phyloP scores from a whole-genome alignment of 92 coral and sea anemone genomes.

The Actinernus sp. region DNA sequence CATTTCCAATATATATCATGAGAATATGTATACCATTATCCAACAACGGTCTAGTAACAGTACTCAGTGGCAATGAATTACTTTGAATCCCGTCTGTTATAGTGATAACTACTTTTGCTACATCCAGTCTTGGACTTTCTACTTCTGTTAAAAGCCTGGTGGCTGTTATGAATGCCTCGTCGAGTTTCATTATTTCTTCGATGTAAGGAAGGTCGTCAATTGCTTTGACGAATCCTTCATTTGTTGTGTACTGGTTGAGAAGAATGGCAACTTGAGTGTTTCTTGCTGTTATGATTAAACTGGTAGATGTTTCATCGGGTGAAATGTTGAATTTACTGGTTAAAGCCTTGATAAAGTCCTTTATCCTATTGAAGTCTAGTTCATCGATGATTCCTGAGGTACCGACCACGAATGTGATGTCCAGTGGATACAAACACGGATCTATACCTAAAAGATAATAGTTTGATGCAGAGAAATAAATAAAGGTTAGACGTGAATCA shows the following conservation, averaged over 20 bases:
- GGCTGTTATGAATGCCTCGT: constrained; percentile 62
- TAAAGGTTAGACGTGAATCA: no score
- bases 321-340: constrained; percentile 59
- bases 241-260: constrained; percentile 35
- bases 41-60: constrained; percentile 53
- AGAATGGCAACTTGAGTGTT: constrained; percentile 41
- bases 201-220: constrained; percentile 51
- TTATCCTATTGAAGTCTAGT: constrained; percentile 53
- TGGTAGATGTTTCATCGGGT: constrained; percentile 26
- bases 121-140: constrained; percentile 57
- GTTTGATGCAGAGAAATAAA: no score
- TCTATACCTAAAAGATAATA: constrained; percentile 44
- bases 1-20: constrained; percentile 67
- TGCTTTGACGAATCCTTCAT: constrained; percentile 46
- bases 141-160: constrained; percentile 29
- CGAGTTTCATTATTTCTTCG: constrained; percentile 53
- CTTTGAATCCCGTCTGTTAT: constrained; percentile 62
- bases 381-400: constrained; percentile 63
- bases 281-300: constrained; percentile 57
- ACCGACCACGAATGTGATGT: constrained; percentile 72
- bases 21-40: constrained; percentile 61
- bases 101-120: constrained; percentile 62
- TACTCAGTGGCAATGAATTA: constrained; percentile 33
- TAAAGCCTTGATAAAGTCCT: constrained; percentile 72
- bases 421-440: constrained; percentile 50